Evolutionary conservation across 92 coral and sea anemone species (phyloP).

Genomic region (Heliopora coerulea): DNA sequence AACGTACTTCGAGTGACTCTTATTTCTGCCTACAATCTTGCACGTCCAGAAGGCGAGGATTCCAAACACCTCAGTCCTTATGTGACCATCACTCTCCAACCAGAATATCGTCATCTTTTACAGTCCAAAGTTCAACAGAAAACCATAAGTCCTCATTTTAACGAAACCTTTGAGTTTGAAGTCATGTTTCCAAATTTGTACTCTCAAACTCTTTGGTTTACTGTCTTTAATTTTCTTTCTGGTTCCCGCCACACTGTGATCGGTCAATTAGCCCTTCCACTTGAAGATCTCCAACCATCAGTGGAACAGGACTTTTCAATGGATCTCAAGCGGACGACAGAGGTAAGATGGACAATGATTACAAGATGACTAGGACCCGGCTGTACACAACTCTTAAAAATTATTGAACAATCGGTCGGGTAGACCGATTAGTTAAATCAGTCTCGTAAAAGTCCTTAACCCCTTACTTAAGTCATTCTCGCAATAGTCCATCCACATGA

Average conservation of each 20-base stretch:
- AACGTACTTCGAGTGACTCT: constrained; percentile 63
- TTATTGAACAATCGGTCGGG: neutral
- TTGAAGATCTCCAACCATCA: constrained; percentile 65
- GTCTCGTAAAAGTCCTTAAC: too few relatives aligned
- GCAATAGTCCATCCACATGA: too few relatives aligned
- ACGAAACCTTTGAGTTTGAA: constrained; percentile 92
- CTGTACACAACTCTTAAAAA: neutral
- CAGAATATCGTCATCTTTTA: constrained; percentile 84
- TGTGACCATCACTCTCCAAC: constrained; percentile 74
- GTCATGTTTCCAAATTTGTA: constrained; percentile 40
- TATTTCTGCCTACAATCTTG: constrained; percentile 63
- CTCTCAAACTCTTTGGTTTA: constrained; percentile 71
- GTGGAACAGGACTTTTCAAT: constrained; percentile 61
- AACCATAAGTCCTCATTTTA: constrained; percentile 72
- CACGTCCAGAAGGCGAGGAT: constrained; percentile 53
- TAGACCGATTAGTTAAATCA: too few relatives aligned
- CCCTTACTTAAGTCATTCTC: too few relatives aligned
- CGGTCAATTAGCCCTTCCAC: constrained; percentile 75
- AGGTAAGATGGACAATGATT: constrained; percentile 69
- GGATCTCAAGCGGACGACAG: constrained; percentile 71
- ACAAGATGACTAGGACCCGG: too few relatives aligned
- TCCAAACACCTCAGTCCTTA: constrained; percentile 81
- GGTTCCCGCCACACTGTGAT: constrained; percentile 82
- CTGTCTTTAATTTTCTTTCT: constrained; percentile 71
- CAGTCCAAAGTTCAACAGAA: constrained; percentile 88